Evolutionary conservation across 2,113 vertebrate genomes (phyloP), one percentile per base, ranked within the genome.

Genomic region (Pyrgilauda ruficollis): DNA sequence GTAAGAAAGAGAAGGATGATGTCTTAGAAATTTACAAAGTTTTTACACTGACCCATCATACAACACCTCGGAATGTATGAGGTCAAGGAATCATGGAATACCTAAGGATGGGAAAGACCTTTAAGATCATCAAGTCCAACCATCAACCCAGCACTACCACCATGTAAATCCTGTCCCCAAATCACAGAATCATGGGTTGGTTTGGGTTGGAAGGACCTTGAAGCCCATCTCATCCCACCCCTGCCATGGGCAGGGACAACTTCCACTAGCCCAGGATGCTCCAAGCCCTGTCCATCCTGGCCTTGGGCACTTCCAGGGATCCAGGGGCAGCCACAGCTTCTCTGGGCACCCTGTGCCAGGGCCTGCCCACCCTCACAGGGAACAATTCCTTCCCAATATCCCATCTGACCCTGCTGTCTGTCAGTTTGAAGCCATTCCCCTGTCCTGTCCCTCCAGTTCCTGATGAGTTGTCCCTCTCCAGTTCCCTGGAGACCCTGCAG

Each of bases 261-360:
- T 53, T 1, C 46, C 47, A 30, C 39, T 2, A 0, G 0, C 41
- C 56, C 49, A 55, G 49, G 20, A 0, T 2, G 20, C 24, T 63
- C 49, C 74, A 30, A 70, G 24, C 7, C 16, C 41, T 0, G 0
- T 79, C 66, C 84, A 78, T 0, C 33, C 74, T 53, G 64, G 13
- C 41, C 74, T 47, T 26, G 74, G 56, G 0, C 74, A 47, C 56
- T 87, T 0, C 28, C 74, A 87, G 64, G n/a, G 47, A n/a, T 70
- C 46, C 73, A 78, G 64, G 74, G 41, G 19, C 55, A 70, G 47
- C 47, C 63, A 46, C 55, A 77, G 73, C 22, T 87, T 4, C 63
- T 61, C 46, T 69, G 63, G 39, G 22, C 33, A 61, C 17, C 63
- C 53, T 77, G 63, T 52, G 31, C 63, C 62, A 68, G 44, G 72